These are phyloP conservation scores for Cydia splendana DNA, from an alignment of 1,140 invertebrate genomes.

Conservation along the genomic window DNA sequence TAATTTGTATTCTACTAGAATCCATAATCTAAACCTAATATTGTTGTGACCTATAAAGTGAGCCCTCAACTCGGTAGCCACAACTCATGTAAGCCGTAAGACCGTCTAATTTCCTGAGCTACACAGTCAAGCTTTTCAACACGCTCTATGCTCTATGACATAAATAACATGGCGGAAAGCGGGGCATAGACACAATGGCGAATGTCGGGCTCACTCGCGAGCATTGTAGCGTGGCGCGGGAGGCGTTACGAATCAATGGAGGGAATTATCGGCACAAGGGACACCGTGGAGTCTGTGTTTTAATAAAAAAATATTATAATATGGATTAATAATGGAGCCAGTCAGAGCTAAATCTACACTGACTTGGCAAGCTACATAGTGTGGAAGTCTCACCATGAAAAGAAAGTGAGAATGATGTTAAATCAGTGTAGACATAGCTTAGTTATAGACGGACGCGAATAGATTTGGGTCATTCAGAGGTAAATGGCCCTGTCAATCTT, in stretches of 20 bases:
- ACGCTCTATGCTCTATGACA: slow-evolving; percentile 42
- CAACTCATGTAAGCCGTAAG: slow-evolving; percentile 7
- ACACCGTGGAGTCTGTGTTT: slow-evolving; percentile 43
- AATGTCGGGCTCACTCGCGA: slow-evolving; percentile 76
- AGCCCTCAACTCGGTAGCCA: background rate
- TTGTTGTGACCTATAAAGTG: background rate
- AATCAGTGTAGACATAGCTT: too few species aligned
- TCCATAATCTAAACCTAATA: background rate
- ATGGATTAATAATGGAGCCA: too few species aligned
- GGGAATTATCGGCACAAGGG: slow-evolving; percentile 72
- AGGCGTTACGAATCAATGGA: slow-evolving; percentile 80
- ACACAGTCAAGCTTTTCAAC: slow-evolving; percentile 30
- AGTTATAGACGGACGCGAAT: too few species aligned
- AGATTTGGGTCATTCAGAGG: too few species aligned
- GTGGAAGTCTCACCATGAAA: too few species aligned
- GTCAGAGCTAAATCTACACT: too few species aligned
- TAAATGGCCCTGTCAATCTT: too few species aligned
- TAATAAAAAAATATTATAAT: background rate
- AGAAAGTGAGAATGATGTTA: too few species aligned
- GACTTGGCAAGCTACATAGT: too few species aligned
- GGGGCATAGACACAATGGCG: slow-evolving; percentile 73
- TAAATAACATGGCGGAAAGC: slow-evolving; percentile 73
- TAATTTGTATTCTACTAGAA: too few species aligned
- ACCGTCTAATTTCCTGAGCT: slow-evolving; percentile 21
- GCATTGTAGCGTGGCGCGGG: slow-evolving; percentile 77